phyloP scores from a whole-genome alignment of 2,113 vertebrate species.

The Alexandromys fortis region DNA sequence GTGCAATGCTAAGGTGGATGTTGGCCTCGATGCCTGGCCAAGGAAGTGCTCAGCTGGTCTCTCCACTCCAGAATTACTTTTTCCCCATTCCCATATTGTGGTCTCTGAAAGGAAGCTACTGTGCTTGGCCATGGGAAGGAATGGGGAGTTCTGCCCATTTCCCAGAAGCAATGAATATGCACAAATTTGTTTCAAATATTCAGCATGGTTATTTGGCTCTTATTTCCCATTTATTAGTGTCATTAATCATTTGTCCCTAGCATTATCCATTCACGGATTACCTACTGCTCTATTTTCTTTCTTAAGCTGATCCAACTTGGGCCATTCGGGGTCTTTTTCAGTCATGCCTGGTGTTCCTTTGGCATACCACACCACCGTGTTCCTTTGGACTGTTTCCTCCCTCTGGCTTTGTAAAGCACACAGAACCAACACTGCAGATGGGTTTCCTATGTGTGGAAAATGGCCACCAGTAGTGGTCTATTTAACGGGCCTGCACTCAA shows the following conservation, averaged over 20 bases:
- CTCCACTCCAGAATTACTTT: background rate
- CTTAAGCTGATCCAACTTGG: background rate
- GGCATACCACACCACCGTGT: background rate
- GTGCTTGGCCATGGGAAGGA: background rate
- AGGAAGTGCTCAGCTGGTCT: background rate
- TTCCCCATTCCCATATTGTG: background rate
- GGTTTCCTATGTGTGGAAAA: constrained; percentile 72
- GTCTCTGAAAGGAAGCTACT: background rate
- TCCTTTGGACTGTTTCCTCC: background rate
- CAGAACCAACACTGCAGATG: background rate
- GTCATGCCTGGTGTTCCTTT: background rate
- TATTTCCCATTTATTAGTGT: background rate
- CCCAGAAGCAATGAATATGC: background rate
- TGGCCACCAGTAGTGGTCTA: constrained; percentile 71
- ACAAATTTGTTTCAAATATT: background rate
- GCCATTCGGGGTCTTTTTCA: background rate
- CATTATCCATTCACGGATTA: background rate
- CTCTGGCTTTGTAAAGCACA: background rate
- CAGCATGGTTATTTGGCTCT: background rate
- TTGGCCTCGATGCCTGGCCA: no score
- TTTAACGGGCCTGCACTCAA: constrained; percentile 65
- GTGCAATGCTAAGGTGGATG: no score
- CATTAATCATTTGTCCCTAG: background rate
- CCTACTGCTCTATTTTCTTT: background rate
- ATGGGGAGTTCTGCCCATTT: background rate